Base-by-base conservation (phyloP, 2,113 vertebrate genomes). In the Phylloscopus whistleri region DNA sequence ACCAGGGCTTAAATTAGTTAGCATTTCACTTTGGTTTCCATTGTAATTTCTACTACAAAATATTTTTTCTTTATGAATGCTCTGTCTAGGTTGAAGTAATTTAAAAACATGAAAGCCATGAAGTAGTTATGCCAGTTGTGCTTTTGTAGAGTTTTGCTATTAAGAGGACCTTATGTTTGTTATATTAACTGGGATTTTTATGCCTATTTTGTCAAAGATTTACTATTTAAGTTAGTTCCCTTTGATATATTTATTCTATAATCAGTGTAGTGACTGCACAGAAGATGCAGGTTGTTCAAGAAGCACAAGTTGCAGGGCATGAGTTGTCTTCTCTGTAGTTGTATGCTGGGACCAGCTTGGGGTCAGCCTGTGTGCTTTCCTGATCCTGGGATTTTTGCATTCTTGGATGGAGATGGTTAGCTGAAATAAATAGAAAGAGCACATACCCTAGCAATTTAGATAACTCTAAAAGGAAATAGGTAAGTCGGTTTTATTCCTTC, bases 301-400 rank as follows among this genome's bases (percentile, higher is more conserved):
- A 87, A 62, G n/a, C 41, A 37, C 0, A 0, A 87, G 33, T 39
- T 88, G 49, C 39, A 56, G 21, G 3, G 0, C 68, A 35, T 9
- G 33, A 20, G 8, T 59, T 72, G 33, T 68, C 27, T 84, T 78
- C 52, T 79, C 31, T 66, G 49, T 58, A 46, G 43, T 35, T 81
- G 14, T 53, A 1, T 46, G 51, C 53, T 53, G 7, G 35, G 82
- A 37, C 12, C 46, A 64, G 37, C 66, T 74, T 55, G 31, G 12
- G 69, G 16, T 69, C 46, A 83, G 46, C 31, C 51, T 62, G 11
- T 48, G 16, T 68, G 53, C 44, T 73, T 28, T 87, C 41, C 19
- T 56, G 21, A n/a, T 78, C 27, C 5, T 63, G 52, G 35, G 23
- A 55, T 63, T 89, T 93, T 91, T 81, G 56, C 43, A 16, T 87